Evolutionary conservation across 1,140 invertebrate species (phyloP).

Genomic region (Drosophila nigrodunni): DNA sequence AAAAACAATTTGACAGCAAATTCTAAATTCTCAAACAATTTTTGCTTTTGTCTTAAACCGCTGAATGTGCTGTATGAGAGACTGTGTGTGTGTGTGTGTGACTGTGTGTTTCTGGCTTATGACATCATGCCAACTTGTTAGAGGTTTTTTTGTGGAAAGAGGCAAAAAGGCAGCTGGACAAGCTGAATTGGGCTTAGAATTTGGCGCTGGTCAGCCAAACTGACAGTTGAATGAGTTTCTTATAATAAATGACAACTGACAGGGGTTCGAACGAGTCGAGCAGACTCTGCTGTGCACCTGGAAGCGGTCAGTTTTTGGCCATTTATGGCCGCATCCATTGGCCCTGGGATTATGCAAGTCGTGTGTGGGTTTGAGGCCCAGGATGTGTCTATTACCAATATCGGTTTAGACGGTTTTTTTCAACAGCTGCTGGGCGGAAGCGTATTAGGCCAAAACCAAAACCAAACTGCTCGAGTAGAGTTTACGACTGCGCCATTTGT

Average conservation of each 20-base stretch:
- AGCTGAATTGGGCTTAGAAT: constrained; percentile 6
- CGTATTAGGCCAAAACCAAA: constrained; percentile 47
- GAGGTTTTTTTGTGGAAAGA: constrained; percentile 28
- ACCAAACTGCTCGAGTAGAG: constrained; percentile 28
- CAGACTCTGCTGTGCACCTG: constrained; percentile 56
- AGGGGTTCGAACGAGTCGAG: constrained; percentile 48
- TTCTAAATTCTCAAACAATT: constrained; percentile 28
- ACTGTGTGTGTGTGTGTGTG: background rate
- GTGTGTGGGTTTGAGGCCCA: background rate
- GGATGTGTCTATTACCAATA: constrained; percentile 8
- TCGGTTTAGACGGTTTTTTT: background rate
- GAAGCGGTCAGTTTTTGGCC: constrained; percentile 23
- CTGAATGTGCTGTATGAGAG: constrained; percentile 1
- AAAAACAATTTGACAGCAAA: constrained; percentile 36
- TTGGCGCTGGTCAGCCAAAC: constrained; percentile 32
- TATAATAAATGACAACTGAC: constrained; percentile 78
- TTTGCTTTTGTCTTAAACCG: constrained; percentile 27
- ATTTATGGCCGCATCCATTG: constrained; percentile 32
- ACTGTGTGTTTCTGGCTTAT: constrained; percentile 41
- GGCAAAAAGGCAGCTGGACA: constrained; percentile 46
- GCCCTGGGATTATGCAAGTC: constrained; percentile 55
- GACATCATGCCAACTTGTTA: constrained; percentile 57
- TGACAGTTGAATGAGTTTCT: constrained; percentile 80
- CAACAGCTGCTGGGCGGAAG: constrained; percentile 25
- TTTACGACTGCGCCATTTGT: constrained; percentile 62